Conservation (phyloP, 1,140 invertebrate genomes). For the Danaus plexippus region DNA sequence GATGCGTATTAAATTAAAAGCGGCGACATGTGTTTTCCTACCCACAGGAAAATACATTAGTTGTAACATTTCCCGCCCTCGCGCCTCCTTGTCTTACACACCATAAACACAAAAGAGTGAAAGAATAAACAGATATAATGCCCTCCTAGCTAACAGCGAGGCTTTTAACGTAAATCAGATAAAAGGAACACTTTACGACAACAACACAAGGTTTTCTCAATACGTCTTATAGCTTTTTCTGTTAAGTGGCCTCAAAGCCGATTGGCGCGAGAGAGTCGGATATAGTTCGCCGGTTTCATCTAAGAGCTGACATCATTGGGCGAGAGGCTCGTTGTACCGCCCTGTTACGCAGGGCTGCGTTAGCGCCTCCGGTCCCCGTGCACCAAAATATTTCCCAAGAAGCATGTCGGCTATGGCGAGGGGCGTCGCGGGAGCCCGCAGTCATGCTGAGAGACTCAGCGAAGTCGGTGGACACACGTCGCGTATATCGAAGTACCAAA, state of each 20-base stretch:
- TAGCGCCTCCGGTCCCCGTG: conserved; percentile 41
- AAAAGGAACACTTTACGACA: conserved; percentile 64
- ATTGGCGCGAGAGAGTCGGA: conserved; percentile 36
- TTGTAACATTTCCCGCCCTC: conserved; percentile 55
- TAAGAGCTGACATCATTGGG: conserved; percentile 41
- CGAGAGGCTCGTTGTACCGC: conserved; percentile 53
- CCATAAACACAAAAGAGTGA: conserved; percentile 16
- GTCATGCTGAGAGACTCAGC: conserved; percentile 69
- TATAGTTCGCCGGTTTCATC: conserved; percentile 15
- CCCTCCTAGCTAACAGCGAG: conserved; percentile 59
- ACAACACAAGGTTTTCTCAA: conserved; percentile 58
- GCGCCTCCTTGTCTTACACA: conserved; percentile 32
- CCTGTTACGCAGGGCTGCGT: conserved; percentile 54
- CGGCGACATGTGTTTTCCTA: conserved; percentile 70
- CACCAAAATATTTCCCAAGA: conserved; percentile 59
- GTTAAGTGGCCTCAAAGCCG: conserved; percentile 2
- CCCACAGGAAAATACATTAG: conserved; percentile 71
- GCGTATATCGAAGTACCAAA: conserved; percentile 53
- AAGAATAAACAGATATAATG: conserved; percentile 35
- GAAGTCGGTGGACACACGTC: conserved; percentile 59
- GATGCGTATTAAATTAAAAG: conserved; percentile 70
- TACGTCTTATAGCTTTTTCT: conserved; percentile 28
- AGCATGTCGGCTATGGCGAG: conserved; percentile 59
- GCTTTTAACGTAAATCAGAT: conserved; percentile 70
- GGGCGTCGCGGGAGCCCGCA: conserved; percentile 66